These are phyloP conservation scores for Prunella himalayana DNA, from an alignment of 2,113 vertebrate species.

Conservation along the genomic window DNA sequence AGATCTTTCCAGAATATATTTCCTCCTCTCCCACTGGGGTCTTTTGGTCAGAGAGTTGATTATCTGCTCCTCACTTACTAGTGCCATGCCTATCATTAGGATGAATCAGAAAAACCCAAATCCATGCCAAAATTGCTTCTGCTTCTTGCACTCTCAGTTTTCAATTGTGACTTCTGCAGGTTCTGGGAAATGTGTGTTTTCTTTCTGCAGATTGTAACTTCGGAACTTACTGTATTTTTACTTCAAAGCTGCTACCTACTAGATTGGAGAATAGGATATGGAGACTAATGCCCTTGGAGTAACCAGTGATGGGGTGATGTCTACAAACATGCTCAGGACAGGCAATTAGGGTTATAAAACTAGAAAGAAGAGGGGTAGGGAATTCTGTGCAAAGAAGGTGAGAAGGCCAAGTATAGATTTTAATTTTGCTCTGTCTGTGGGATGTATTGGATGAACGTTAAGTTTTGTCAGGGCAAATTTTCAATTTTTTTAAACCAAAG, in stretches of 20 bases:
- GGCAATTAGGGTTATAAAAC: not conserved
- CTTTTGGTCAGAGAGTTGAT: not conserved
- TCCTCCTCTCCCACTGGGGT: rapidly evolving
- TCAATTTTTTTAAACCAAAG: not conserved
- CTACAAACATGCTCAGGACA: not conserved
- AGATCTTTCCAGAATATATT: not conserved
- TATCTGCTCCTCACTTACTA: not conserved
- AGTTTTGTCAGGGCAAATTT: not conserved
- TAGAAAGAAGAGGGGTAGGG: not conserved
- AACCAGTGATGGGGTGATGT: not conserved
- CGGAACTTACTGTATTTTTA: not conserved
- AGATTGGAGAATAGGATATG: not conserved
- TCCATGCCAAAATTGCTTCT: not conserved
- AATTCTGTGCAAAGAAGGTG: not conserved
- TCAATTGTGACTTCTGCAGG: not conserved
- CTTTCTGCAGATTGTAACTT: not conserved
- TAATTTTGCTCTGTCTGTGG: not conserved
- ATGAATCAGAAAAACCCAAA: not conserved
- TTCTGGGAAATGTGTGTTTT: not conserved
- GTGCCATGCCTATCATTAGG: not conserved
- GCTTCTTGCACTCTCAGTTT: not conserved
- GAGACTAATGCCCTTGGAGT: not conserved
- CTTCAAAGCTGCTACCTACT: not conserved
- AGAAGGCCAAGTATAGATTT: not conserved
- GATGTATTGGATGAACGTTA: not conserved